Percentiles rank a stretch among this genome's conserved stretches.
Evolutionary conservation across 1,140 invertebrate genomes (phyloP).

Genomic region (Caenorhabditis elegans): WBcel235 BX284605.5:12470501-12471000

Average conservation of each 20-base stretch:
- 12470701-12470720: no score
- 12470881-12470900: constrained; percentile 52
- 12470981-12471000: background rate
- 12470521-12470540: constrained; percentile 52
- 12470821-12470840: no score
- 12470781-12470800: no score
- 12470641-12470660: no score
- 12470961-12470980: constrained; percentile 35
- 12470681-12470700: no score
- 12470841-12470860: background rate
- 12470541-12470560: constrained; percentile 50
- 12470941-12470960: background rate
- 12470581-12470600: constrained; percentile 50
- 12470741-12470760: no score
- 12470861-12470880: constrained; percentile 34
- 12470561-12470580: constrained; percentile 42
- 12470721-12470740: no score
- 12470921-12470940: constrained; percentile 49
- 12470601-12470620: no score
- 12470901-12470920: constrained; percentile 51
- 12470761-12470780: no score
- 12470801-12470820: no score
- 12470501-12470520: constrained; percentile 47
- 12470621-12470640: no score
- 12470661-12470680: no score